Base-by-base conservation (phyloP, 2,888 invertebrate species). In the Crossocerus cetratus region DNA sequence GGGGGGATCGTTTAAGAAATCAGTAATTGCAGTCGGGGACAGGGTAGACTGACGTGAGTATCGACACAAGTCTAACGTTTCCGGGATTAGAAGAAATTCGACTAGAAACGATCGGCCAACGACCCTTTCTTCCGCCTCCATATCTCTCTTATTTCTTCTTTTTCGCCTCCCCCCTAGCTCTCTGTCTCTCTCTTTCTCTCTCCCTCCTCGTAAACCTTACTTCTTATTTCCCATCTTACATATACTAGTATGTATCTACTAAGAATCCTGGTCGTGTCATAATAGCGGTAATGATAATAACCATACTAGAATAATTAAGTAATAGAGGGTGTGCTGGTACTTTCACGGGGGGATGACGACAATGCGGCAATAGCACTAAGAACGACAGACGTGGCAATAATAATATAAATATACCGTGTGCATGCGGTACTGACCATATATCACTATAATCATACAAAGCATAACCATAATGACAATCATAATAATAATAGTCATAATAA, bases 1-100 rank as follows among this genome's bases (percentile, higher is more conserved):
- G 67, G 73, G 32, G 32, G 32, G 71, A 77, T 80, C 78, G 72
- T 74, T 76, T 76, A 23, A 49, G 49, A 49, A 49, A 49, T 49
- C 49, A 49, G 49, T 55, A 55, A 16, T 83, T 80, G 78, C 71
- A 75, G 76, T 83, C 78, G 80, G 76, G 80, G 82, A 76, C 73
- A 75, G 81, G 77, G 77, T 76, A 79, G 74, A 74, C 72, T 75
- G 75, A 11, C 32, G 32, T 8, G 63, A 67, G 71, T 76, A 74
- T 74, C 64, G 76, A 74, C 62, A 74, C 84, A 82, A 83, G 85
- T 75, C 71, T 78, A 72, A 82, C 16, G 32, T 32, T 32, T 32
- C 75, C 61, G 68, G 65, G 72, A 70, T 77, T 75, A 76, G 74
- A 76, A 75, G 72, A 71, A 71, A 71, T 72, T 63, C 45, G 69